Percentiles rank a stretch among this genome's conserved stretches.
phyloP scores from a whole-genome alignment of 2,888 invertebrate species.

The Tolmerus cingulatus region DNA sequence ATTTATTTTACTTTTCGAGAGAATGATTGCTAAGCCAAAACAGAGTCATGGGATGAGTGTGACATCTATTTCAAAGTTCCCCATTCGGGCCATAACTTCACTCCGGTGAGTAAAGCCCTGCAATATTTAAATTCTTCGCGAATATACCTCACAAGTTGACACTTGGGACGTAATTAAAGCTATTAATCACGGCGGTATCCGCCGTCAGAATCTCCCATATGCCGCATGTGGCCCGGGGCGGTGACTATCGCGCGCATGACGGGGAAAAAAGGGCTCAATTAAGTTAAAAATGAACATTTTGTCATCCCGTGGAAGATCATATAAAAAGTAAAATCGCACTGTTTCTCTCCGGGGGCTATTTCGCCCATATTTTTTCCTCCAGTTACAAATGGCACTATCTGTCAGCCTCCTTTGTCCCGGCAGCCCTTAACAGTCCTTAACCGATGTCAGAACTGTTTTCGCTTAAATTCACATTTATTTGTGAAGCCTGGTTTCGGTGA shows the following conservation, averaged over 20 bases:
- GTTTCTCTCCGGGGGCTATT: slow-evolving; percentile 6
- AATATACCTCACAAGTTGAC: slow-evolving; percentile 28
- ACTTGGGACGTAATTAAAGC: slow-evolving; percentile 35
- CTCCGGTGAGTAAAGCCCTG: background rate
- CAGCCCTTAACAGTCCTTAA: slow-evolving; percentile 37
- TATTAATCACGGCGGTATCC: slow-evolving; percentile 32
- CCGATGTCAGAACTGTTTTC: slow-evolving; percentile 43
- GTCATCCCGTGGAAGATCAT: slow-evolving; percentile 35
- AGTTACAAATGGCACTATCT: slow-evolving; percentile 40
- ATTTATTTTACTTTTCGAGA: background rate
- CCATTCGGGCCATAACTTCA: background rate
- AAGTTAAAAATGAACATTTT: slow-evolving; percentile 44
- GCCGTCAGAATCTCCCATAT: slow-evolving; percentile 6
- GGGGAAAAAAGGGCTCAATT: slow-evolving; percentile 38
- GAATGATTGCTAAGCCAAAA: background rate
- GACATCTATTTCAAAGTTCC: background rate
- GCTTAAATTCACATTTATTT: slow-evolving; percentile 44
- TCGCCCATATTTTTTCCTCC: slow-evolving; percentile 28
- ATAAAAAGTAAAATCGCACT: slow-evolving; percentile 35
- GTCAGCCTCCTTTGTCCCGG: slow-evolving; percentile 30
- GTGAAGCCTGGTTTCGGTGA: slow-evolving; percentile 29
- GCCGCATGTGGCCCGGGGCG: background rate
- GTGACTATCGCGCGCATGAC: slow-evolving; percentile 1
- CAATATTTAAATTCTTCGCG: slow-evolving; percentile 29
- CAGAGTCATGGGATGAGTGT: background rate